Percentiles rank a stretch among this genome's conserved stretches.
phyloP scores from a whole-genome alignment of 2,888 invertebrate genomes.

The Geophilus truncorum region DNA sequence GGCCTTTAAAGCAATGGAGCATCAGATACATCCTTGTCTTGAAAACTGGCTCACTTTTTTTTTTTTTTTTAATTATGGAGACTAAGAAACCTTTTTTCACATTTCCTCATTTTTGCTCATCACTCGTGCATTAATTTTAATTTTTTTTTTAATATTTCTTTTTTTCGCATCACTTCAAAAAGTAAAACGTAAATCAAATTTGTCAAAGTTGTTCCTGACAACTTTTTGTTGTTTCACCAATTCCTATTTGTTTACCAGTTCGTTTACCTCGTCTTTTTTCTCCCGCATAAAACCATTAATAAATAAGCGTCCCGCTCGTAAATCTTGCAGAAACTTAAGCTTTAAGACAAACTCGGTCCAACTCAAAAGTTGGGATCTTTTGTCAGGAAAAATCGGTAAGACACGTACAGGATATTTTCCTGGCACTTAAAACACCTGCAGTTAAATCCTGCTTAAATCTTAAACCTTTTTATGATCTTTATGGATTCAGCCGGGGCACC shows the following conservation, averaged over 20 bases:
- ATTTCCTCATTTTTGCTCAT: too few species aligned
- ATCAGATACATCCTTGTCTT: too few species aligned
- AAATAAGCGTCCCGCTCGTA: neutral
- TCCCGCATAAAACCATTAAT: neutral
- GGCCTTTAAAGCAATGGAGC: too few species aligned
- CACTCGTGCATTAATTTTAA: too few species aligned
- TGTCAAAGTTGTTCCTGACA: neutral
- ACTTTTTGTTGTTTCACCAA: neutral
- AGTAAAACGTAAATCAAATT: neutral
- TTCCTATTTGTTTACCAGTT: neutral
- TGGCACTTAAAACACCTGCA: slow-evolving; percentile 2
- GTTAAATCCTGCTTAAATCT: neutral
- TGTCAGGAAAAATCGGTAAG: neutral
- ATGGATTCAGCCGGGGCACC: neutral
- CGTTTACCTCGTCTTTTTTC: neutral
- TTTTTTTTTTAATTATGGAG: too few species aligned
- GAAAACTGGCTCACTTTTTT: too few species aligned
- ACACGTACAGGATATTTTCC: neutral
- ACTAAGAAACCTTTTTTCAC: too few species aligned
- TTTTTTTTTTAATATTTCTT: too few species aligned
- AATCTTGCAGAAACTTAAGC: neutral
- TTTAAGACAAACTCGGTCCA: neutral
- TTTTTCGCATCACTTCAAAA: too few species aligned
- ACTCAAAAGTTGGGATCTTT: too few species aligned
- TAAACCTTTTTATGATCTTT: neutral